Percentiles rank a stretch among this genome's conserved stretches.
Conservation (phyloP, 2,797 vertebrate species). For the Sylvia borin region DNA sequence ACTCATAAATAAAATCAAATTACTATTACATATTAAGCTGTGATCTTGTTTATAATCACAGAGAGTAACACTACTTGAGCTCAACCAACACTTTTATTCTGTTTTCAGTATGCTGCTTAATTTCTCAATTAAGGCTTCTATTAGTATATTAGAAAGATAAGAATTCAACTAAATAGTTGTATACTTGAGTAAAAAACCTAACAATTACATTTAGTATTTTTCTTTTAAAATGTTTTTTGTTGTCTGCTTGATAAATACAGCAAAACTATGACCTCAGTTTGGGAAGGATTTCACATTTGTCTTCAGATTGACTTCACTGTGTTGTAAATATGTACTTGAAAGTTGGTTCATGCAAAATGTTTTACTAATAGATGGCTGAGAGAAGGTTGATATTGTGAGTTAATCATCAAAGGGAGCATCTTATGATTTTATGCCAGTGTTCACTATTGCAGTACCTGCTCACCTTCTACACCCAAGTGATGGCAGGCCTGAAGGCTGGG, state of each 20-base stretch:
- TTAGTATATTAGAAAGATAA: neutral
- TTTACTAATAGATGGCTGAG: neutral
- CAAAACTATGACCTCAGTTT: rapidly evolving
- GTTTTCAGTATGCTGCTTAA: neutral
- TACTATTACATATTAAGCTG: neutral
- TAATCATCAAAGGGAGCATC: neutral
- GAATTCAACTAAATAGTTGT: neutral
- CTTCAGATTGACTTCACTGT: neutral
- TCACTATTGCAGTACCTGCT: neutral
- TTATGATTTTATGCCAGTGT: neutral
- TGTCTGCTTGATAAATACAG: neutral
- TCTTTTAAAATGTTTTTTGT: neutral
- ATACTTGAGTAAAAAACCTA: neutral
- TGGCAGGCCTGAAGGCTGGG: neutral
- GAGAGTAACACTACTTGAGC: neutral
- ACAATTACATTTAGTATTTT: neutral
- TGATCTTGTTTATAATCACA: neutral
- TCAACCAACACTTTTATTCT: neutral
- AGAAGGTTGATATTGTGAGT: neutral
- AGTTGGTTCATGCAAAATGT: neutral
- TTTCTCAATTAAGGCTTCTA: neutral
- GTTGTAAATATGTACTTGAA: neutral
- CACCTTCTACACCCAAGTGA: neutral
- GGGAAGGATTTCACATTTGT: neutral
- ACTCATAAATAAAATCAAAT: neutral